Evolutionary conservation across 2,888 invertebrate genomes (phyloP).

Genomic region (Sinotaia quadrata): DNA sequence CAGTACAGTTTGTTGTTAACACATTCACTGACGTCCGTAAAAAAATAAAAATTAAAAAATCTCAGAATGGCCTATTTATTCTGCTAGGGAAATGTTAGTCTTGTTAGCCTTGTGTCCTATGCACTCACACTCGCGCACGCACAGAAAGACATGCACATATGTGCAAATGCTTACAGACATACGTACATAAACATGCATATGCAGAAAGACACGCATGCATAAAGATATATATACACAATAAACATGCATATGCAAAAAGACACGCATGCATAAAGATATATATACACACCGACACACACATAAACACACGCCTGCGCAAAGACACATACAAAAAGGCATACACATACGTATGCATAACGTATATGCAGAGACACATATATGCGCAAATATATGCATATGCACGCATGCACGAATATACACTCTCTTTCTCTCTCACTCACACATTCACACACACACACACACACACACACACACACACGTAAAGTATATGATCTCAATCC

Average conservation of each 20-base stretch:
- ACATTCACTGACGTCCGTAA: no score
- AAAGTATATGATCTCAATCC: not conserved
- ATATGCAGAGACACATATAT: not conserved
- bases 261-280: not conserved
- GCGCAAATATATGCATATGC: not conserved
- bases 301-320: not conserved
- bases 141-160: no score
- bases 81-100: no score
- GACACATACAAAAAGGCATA: not conserved
- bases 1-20: no score
- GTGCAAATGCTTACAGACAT: no score
- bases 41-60: no score
- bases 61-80: no score
- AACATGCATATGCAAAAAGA: not conserved
- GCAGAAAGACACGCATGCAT: not conserved
- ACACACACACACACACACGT: slow-evolving; percentile 3
- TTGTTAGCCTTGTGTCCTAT: no score
- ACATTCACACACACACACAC: slow-evolving; percentile 11
- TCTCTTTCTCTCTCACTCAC: not conserved
- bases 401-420: not conserved
- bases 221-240: not conserved
- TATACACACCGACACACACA: no score
- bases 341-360: not conserved
- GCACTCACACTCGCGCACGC: no score
- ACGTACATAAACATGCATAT: slow-evolving; percentile 7